Percentiles rank a stretch among this genome's conserved stretches.
Evolutionary conservation across 2,797 vertebrate species (phyloP).

Genomic region (Pelodytes ibericus): DNA sequence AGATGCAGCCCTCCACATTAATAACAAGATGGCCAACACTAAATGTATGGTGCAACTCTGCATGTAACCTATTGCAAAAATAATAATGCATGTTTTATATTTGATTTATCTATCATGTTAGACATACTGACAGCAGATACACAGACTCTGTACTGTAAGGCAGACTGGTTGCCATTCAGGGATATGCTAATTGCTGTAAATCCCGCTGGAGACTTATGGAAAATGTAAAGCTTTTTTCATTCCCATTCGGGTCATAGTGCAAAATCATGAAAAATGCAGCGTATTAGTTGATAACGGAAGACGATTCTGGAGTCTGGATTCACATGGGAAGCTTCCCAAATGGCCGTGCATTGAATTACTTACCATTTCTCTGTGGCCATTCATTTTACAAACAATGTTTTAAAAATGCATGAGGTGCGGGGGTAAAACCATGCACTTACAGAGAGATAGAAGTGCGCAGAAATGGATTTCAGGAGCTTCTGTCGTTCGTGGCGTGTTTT

Average conservation of each 20-base stretch:
- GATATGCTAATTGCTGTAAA: constrained; percentile 44
- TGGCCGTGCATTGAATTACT: constrained; percentile 21
- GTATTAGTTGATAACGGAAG: constrained; percentile 40
- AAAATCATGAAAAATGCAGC: constrained; percentile 45
- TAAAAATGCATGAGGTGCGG: constrained; percentile 5
- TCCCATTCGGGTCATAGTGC: constrained; percentile 30
- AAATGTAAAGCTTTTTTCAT: constrained; percentile 28
- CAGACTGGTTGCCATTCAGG: neutral
- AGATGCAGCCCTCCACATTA: too few species aligned
- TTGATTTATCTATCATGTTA: too few species aligned
- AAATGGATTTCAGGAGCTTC: neutral
- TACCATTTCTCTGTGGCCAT: constrained; percentile 26
- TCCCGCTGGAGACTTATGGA: constrained; percentile 26
- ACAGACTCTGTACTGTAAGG: too few species aligned
- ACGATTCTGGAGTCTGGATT: constrained; percentile 32
- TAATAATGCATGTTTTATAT: too few species aligned
- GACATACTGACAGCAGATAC: too few species aligned
- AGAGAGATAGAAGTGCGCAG: neutral
- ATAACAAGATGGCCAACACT: too few species aligned
- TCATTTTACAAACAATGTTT: constrained; percentile 35
- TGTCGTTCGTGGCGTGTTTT: neutral
- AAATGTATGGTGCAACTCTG: too few species aligned
- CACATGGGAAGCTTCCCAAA: constrained; percentile 14
- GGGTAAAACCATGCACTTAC: neutral
- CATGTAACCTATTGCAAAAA: too few species aligned